These are phyloP conservation scores for Artibeus jamaicensis DNA, from an alignment of 2,797 vertebrate species.

Conservation along the genomic window DNA sequence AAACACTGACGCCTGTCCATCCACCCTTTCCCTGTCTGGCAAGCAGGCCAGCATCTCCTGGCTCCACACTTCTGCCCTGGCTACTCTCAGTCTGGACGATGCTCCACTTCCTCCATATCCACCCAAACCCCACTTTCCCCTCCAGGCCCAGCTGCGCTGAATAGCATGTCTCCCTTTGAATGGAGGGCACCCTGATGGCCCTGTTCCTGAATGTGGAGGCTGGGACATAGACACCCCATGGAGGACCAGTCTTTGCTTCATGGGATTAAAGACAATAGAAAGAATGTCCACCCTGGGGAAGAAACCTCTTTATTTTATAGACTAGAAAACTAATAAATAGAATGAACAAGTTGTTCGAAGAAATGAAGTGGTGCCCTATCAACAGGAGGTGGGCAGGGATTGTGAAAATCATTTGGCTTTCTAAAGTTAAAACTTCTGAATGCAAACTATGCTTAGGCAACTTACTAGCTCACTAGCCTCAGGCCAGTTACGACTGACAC, in stretches of 20 bases:
- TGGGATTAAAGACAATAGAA: not conserved
- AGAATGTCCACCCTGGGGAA: not conserved
- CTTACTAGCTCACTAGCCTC: not conserved
- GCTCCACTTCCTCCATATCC: not conserved
- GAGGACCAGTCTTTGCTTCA: not conserved
- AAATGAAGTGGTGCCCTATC: not conserved
- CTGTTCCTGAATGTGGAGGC: not conserved
- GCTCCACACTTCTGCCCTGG: not conserved
- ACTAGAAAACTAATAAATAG: not conserved
- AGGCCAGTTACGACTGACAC: too few species aligned
- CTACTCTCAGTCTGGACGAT: not conserved
- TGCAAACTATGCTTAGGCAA: not conserved
- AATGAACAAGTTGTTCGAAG: not conserved
- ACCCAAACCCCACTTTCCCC: not conserved
- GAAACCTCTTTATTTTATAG: not conserved
- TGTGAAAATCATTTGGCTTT: not conserved
- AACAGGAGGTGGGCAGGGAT: not conserved
- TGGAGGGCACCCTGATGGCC: fast-evolving
- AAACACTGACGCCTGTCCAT: not conserved
- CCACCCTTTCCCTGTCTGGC: too few species aligned
- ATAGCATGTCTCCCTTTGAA: not conserved
- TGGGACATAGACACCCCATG: not conserved
- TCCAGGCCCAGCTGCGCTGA: not conserved
- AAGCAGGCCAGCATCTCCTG: not conserved
- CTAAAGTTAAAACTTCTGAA: not conserved